Percentiles rank a stretch among this genome's conserved stretches.
Conservation (phyloP, 2,113 vertebrate species). For the Dromas ardeola region DNA sequence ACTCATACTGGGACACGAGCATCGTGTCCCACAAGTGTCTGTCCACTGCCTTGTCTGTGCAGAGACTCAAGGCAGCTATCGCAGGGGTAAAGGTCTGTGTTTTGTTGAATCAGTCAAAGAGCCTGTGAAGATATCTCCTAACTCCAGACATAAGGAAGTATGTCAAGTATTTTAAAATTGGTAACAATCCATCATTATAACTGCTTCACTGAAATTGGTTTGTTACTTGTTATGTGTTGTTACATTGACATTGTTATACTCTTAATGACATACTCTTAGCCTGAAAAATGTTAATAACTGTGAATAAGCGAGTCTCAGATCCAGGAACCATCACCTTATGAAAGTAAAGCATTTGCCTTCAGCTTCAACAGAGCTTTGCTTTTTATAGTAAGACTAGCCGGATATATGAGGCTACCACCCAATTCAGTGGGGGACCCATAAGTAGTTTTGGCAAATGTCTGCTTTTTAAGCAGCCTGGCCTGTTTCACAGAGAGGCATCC, state of each 20-base stretch:
- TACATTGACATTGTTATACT: not conserved
- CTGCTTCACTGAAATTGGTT: not conserved
- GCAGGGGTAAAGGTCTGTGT: not conserved
- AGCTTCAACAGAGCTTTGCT: not conserved
- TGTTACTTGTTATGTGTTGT: not conserved
- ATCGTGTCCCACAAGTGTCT: not conserved
- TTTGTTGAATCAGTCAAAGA: not conserved
- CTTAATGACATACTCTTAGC: not conserved
- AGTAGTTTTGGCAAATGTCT: not conserved
- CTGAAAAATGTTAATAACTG: not conserved
- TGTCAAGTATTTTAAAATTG: slow-evolving; percentile 23
- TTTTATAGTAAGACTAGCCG: not conserved
- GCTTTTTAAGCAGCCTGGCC: not conserved
- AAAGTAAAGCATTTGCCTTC: not conserved
- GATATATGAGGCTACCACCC: not conserved
- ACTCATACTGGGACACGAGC: not conserved
- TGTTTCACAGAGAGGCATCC: not conserved
- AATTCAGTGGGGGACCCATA: not conserved
- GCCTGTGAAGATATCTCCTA: not conserved
- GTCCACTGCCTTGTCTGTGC: not conserved
- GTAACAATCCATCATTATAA: not conserved
- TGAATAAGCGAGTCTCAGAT: not conserved
- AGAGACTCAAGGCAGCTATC: not conserved
- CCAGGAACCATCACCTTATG: not conserved
- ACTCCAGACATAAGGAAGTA: not conserved